These are phyloP conservation scores for Holothuria scabra DNA, from an alignment of 53 echinoderm and acorn worm genomes.

Conservation along the genomic window DNA sequence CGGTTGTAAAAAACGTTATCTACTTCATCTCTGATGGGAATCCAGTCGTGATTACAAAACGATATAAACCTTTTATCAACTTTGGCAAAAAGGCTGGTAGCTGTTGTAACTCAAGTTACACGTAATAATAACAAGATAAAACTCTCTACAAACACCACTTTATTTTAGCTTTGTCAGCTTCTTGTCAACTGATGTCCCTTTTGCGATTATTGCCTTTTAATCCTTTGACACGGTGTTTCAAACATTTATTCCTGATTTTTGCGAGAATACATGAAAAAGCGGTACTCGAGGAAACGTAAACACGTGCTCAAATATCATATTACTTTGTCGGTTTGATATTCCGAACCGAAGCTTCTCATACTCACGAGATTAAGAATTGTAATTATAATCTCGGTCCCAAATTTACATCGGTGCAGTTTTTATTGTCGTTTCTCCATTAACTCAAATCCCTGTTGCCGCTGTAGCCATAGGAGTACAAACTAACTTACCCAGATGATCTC, in stretches of 20 bases:
- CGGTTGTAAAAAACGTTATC: too few species aligned
- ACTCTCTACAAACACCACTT: too few species aligned
- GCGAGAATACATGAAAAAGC: not conserved
- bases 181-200: too few species aligned
- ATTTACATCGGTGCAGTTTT: slow-evolving; percentile 30
- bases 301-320: slow-evolving; percentile 17
- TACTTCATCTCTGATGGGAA: too few species aligned
- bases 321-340: slow-evolving; percentile 1
- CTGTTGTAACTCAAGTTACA: too few species aligned
- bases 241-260: not conserved
- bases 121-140: too few species aligned
- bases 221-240: not conserved
- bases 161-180: too few species aligned
- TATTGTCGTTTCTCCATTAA: slow-evolving; percentile 41
- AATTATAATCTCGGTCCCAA: slow-evolving; percentile 9
- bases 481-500: not conserved
- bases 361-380: not conserved
- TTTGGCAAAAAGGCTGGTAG: too few species aligned
- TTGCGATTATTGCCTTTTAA: too few species aligned
- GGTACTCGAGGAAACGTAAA: not conserved
- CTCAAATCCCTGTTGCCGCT: slow-evolving; percentile 3
- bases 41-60: too few species aligned
- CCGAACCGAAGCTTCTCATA: not conserved
- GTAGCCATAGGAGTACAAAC: slow-evolving; percentile 13
- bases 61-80: too few species aligned